Evolutionary conservation across 2,113 vertebrate genomes (phyloP), one percentile per base, ranked within the genome.

Genomic region (Dunckerocampus dactyliophorus): DNA sequence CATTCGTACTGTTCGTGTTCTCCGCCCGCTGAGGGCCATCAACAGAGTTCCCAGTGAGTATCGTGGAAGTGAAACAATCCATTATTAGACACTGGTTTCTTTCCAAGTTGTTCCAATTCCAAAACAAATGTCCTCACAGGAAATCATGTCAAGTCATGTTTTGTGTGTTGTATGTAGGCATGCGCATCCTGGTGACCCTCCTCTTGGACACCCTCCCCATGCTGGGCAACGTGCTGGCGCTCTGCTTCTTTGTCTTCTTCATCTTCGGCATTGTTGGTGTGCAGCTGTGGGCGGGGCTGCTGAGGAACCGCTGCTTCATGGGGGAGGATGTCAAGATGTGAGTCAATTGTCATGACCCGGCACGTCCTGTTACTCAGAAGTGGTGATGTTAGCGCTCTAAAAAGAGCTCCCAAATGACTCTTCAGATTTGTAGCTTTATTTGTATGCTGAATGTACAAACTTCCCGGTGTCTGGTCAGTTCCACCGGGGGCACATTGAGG

Each of bases 221-320:
- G 95, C 89, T 97, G 67, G 95, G 95, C 82, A 98, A 98, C 6
- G 95, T 98, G 59, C 93, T 98, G 55, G 92, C 95, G 20, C 90
- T 98, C 58, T 98, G 95, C 86, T 98, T 97, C 89, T 98, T 98
- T 7, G 95, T 98, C 80, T 98, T 98, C 90, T 98, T 98, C 92
- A 96, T 98, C 87, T 98, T 98, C 0, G 95, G 95, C 56, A 95
- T 98, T 0, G 93, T 98, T 0, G 95, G 95, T 0, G 95, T 98
- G 45, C 95, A 98, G 89, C 93, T 98, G 69, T 98, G 95, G 95
- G 95, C 95, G 0, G 95, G 95, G 67, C 91, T 98, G 56, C 92
- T 98, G 73, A 90, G 95, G 61, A 97, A 98, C 87, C 91, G 95
- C 59, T 98, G 95, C 80, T 98, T 98, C 89, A 89, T 96, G 49